Conservation (phyloP, 2,888 invertebrate genomes). For the Perizoma flavofasciatum region DNA sequence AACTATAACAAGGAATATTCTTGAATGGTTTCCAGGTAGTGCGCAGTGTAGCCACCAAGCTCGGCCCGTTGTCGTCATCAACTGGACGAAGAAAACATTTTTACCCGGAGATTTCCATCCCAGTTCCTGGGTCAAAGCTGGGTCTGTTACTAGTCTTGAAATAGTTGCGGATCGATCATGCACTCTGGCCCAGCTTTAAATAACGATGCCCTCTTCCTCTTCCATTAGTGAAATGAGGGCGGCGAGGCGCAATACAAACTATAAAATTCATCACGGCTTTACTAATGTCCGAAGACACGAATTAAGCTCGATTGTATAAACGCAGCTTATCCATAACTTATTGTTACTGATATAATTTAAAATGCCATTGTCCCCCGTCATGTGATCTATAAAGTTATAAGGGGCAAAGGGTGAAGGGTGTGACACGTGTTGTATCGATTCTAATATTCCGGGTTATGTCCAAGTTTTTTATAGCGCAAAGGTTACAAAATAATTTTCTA, state of each 20-base stretch:
- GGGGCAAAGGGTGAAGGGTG: constrained; percentile 73
- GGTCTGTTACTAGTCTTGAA: constrained; percentile 6
- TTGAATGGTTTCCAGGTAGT: too few species aligned
- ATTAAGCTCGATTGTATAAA: constrained; percentile 65
- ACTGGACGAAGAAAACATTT: too few species aligned
- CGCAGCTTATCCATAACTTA: constrained; percentile 34
- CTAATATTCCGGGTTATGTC: constrained; percentile 51
- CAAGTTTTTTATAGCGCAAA: constrained; percentile 39
- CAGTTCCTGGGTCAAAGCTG: too few species aligned
- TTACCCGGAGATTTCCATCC: too few species aligned
- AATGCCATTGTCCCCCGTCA: constrained; percentile 64
- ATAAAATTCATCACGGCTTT: constrained; percentile 63
- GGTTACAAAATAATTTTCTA: constrained; percentile 32
- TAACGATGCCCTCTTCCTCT: constrained; percentile 55
- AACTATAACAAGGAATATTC: too few species aligned
- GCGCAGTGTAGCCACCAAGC: too few species aligned
- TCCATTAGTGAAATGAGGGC: constrained; percentile 73
- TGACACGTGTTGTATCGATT: constrained; percentile 62
- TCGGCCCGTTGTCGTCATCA: too few species aligned
- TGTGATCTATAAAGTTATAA: constrained; percentile 61
- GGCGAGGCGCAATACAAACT: constrained; percentile 46
- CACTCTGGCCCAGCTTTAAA: constrained; percentile 50
- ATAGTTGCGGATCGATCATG: constrained; percentile 22
- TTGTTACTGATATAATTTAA: constrained; percentile 71
- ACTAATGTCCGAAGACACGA: constrained; percentile 53